These are phyloP conservation scores for Caenorhabditis elegans DNA, from an alignment of 1,140 invertebrate species.

Conservation along the genomic window WBcel235 BX284602.5:8109001-8109500, in stretches of 20 bases:
- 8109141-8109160: neutral
- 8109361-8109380: neutral
- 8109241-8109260: neutral
- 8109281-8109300: constrained; percentile 5
- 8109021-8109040: neutral
- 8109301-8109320: neutral
- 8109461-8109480: neutral
- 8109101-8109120: neutral
- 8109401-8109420: neutral
- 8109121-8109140: neutral
- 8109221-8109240: neutral
- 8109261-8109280: neutral
- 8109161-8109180: neutral
- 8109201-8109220: neutral
- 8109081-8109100: neutral
- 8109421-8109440: neutral
- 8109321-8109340: neutral
- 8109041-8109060: neutral
- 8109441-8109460: neutral
- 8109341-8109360: neutral
- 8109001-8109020: neutral
- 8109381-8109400: neutral
- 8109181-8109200: too few relatives aligned
- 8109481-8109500: neutral
- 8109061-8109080: neutral